These are phyloP conservation scores for Reticulitermes lucifugus DNA, from an alignment of 2,888 invertebrate species.

Conservation along the genomic window DNA sequence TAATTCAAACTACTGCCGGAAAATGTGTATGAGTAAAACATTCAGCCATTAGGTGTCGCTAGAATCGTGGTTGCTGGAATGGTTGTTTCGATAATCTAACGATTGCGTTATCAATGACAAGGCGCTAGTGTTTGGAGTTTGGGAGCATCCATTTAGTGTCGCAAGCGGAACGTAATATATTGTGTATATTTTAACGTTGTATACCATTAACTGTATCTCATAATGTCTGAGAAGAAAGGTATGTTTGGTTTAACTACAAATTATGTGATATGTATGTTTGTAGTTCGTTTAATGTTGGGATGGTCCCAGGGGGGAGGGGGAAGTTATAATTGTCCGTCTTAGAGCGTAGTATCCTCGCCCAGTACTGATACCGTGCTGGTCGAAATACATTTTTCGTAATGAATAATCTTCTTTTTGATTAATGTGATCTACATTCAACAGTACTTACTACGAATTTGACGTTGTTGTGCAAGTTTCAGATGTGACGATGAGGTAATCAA, in stretches of 20 bases:
- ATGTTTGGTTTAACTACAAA: conserved; percentile 16
- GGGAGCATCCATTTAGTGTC: conserved; percentile 49
- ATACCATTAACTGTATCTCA: conserved; percentile 16
- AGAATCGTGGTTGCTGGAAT: too few species aligned
- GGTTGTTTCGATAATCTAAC: background rate
- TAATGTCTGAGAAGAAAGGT: conserved; percentile 53
- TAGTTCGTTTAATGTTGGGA: background rate
- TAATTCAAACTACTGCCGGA: too few species aligned
- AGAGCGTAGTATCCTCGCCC: conserved; percentile 30
- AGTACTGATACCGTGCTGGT: conserved; percentile 21
- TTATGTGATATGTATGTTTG: background rate
- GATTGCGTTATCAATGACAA: conserved; percentile 32
- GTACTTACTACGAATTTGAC: background rate
- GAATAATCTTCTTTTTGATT: background rate
- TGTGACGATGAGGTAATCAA: conserved; percentile 53
- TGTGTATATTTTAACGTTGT: conserved; percentile 18
- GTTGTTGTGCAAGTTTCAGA: conserved; percentile 23
- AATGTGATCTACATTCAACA: background rate
- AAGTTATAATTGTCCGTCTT: conserved; percentile 7
- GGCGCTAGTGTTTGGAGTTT: conserved; percentile 43
- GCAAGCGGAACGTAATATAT: conserved; percentile 27
- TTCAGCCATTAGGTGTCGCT: too few species aligned
- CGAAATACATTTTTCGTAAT: background rate
- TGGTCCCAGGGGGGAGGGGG: background rate
- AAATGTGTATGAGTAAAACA: too few species aligned